A percentile compares a stretch with the other conserved stretches of the same genome.
Evolutionary conservation across 2,113 vertebrate species (phyloP).

Genomic region (Paradisaea rubra): DNA sequence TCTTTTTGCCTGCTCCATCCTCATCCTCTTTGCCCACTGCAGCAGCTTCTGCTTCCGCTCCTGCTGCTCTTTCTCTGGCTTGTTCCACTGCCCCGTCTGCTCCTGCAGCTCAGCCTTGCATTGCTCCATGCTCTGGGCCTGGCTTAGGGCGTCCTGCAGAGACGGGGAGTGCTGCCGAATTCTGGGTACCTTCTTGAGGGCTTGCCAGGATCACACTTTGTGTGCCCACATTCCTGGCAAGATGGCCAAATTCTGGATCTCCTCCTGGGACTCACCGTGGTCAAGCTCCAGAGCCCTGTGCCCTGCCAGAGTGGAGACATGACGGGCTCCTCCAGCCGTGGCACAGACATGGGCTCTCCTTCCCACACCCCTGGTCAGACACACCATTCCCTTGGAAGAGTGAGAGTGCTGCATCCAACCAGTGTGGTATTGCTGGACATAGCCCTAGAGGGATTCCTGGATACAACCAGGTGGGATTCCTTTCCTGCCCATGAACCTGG

Average conservation of each 20-base stretch:
- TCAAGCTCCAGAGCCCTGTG: neutral
- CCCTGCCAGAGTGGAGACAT: too few species aligned
- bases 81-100: neutral
- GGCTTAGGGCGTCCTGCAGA: neutral
- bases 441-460: neutral
- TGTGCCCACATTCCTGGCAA: neutral
- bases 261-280: neutral
- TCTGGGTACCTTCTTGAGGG: neutral
- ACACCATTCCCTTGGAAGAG: neutral
- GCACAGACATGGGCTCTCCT: neutral
- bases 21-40: neutral
- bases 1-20: neutral
- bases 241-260: neutral
- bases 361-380: neutral
- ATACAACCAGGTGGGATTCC: neutral
- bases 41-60: neutral
- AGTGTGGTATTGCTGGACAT: neutral
- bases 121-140: neutral
- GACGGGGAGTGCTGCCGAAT: neutral
- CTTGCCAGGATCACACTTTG: rapidly evolving
- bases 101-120: neutral
- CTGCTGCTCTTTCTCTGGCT: neutral
- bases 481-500: neutral
- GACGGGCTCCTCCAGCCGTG: neutral
- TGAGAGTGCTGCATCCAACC: neutral